Conservation (phyloP, 1,140 invertebrate species). For the Pseudomyrmex concolor region DNA sequence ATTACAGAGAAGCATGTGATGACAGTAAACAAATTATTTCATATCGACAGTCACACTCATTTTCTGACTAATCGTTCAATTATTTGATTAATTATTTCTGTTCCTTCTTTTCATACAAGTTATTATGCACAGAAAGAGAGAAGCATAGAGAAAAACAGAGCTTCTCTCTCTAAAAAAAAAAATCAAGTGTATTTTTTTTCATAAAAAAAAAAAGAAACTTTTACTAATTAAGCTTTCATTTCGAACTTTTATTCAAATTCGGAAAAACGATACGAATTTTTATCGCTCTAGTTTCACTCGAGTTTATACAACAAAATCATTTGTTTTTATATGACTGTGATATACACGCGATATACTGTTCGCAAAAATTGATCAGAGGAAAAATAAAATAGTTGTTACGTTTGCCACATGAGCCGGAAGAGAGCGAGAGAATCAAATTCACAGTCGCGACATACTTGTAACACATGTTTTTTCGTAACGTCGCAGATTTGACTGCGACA, state of each 20-base stretch:
- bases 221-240: neutral
- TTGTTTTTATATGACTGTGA: neutral
- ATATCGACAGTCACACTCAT: too few relatives aligned
- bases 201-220: neutral
- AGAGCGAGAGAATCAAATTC: constrained; percentile 22
- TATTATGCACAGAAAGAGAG: too few relatives aligned
- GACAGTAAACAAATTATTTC: constrained; percentile 2
- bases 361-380: constrained; percentile 1
- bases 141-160: too few relatives aligned
- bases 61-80: too few relatives aligned
- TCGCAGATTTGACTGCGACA: too few relatives aligned
- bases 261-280: neutral
- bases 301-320: neutral
- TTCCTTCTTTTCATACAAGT: too few relatives aligned
- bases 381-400: constrained; percentile 6
- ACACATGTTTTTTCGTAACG: neutral
- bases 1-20: neutral
- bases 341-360: neutral
- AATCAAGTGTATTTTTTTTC: constrained; percentile 6
- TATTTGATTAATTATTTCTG: too few relatives aligned
- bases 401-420: neutral
- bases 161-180: neutral
- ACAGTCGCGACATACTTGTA: neutral
- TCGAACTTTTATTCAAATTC: neutral
- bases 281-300: neutral